phyloP scores from a whole-genome alignment of 1,140 invertebrate genomes.

The Antheraea mylitta region DNA sequence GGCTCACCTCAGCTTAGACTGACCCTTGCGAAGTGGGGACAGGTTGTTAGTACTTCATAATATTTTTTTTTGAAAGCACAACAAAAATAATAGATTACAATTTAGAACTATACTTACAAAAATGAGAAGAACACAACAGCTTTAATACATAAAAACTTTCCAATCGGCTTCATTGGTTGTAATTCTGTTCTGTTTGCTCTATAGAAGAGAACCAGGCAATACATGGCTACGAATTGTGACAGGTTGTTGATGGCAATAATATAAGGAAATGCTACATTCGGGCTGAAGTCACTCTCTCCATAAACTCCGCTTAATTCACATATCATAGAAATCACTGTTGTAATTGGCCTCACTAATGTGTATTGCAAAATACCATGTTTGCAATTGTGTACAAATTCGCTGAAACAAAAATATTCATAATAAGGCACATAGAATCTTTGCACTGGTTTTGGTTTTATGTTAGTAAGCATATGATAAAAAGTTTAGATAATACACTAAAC shows the following conservation, averaged over 20 bases:
- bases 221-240: slow-evolving; percentile 98
- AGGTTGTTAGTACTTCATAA: too few relatives aligned
- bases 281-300: slow-evolving; percentile 93
- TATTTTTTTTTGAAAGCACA: background rate
- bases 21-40: too few relatives aligned
- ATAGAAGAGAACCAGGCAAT: slow-evolving; percentile 96
- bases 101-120: slow-evolving; percentile 87
- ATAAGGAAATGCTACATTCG: slow-evolving; percentile 92
- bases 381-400: slow-evolving; percentile 95
- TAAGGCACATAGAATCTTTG: background rate
- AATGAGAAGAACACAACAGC: slow-evolving; percentile 98
- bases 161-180: slow-evolving; percentile 94
- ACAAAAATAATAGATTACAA: background rate
- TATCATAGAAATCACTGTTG: slow-evolving; percentile 93
- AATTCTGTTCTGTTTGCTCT: slow-evolving; percentile 92
- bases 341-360: slow-evolving; percentile 92
- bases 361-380: slow-evolving; percentile 98
- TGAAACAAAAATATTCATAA: slow-evolving; percentile 50
- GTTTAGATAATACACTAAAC: too few relatives aligned
- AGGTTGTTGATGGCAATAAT: slow-evolving; percentile 95
- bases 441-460: background rate
- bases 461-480: too few relatives aligned
- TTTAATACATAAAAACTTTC: slow-evolving; percentile 99
- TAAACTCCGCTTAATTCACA: slow-evolving; percentile 93
- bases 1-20: too few relatives aligned